Base-by-base conservation (phyloP, 2,888 invertebrate species). In the Scaptomyza cyrtandrae region DNA sequence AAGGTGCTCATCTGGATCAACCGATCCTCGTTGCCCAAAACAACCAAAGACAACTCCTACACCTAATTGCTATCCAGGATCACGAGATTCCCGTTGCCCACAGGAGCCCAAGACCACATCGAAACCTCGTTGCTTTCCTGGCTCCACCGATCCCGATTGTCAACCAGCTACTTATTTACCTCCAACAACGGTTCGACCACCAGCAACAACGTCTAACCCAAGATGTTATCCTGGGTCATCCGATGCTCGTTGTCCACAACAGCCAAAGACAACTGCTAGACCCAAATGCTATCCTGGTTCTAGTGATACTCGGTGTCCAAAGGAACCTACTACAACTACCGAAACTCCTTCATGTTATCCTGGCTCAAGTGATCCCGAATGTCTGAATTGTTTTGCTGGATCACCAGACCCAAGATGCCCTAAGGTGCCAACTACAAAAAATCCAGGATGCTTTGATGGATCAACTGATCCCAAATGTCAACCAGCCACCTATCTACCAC, bases 1-100 rank as follows among this genome's bases (percentile, higher is more conserved):
- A 27, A 65, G 64, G 0, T 92, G 92, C 55, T 91, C 85, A 45
- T 91, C 91, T 4, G 92, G 92, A 9, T 89, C 91, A 4, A 75
- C 54, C 1, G 91, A 70, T 33, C 60, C 56, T 24, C 24, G 45
- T 19, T 72, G 64, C 24, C 55, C 58, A n/a, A 39, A 48, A 19
- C 14, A 39, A 9, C 41, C 48, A 14, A 66, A 76, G 35, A 61
- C 77, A 1, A 48, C 69, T 1, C 3, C 43, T 0, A 27, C 19
- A 31, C 71, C 72, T 0, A 52, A 6, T 0, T 72, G 70, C 27
- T 66, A 48, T 48, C 60, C 37, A 39, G 37, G 37, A 14, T 39
- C 37, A 7, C 6, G 13, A 2, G 48, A 61, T 49, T 49, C 48
- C 13, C 29, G 54, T 11, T 56, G 61, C 7, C 49, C 44, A 3